Percentiles rank a stretch among this genome's conserved stretches.
Evolutionary conservation across 2,888 invertebrate species (phyloP).

Genomic region (Drosophila parthenogenetica): DNA sequence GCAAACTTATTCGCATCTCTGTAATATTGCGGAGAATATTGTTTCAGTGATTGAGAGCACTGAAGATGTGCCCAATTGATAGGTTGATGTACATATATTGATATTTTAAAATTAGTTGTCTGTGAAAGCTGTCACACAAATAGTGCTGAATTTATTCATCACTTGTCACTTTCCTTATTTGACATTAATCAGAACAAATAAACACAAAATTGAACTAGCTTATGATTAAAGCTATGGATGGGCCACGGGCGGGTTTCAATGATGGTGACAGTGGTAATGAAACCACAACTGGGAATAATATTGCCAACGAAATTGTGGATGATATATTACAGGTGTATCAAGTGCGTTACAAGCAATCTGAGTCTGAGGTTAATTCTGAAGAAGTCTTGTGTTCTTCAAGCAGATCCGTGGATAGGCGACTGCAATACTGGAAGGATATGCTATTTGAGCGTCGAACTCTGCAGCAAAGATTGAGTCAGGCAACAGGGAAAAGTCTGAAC

Average conservation of each 20-base stretch:
- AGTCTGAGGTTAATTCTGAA: neutral
- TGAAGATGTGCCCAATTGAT: slow-evolving; percentile 49
- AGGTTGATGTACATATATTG: too few species aligned
- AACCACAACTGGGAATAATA: neutral
- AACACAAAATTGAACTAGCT: neutral
- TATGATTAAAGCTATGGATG: neutral
- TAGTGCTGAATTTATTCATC: neutral
- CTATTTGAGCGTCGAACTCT: slow-evolving; percentile 56
- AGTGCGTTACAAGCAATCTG: slow-evolving; percentile 3
- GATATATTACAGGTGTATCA: slow-evolving; percentile 26
- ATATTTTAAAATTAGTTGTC: slow-evolving; percentile 23
- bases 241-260: neutral
- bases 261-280: neutral
- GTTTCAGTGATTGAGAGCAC: slow-evolving; percentile 81
- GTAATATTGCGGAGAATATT: slow-evolving; percentile 75
- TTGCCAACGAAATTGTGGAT: slow-evolving; percentile 41
- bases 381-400: slow-evolving; percentile 2
- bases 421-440: slow-evolving; percentile 77
- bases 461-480: slow-evolving; percentile 35
- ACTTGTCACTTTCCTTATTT: slow-evolving; percentile 5
- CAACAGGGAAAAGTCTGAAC: slow-evolving; percentile 38
- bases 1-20: slow-evolving; percentile 79
- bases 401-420: slow-evolving; percentile 66
- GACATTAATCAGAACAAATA: slow-evolving; percentile 1
- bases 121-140: neutral